Conservation (phyloP, 2,888 invertebrate species). For the Agrotis ipsilon region DNA sequence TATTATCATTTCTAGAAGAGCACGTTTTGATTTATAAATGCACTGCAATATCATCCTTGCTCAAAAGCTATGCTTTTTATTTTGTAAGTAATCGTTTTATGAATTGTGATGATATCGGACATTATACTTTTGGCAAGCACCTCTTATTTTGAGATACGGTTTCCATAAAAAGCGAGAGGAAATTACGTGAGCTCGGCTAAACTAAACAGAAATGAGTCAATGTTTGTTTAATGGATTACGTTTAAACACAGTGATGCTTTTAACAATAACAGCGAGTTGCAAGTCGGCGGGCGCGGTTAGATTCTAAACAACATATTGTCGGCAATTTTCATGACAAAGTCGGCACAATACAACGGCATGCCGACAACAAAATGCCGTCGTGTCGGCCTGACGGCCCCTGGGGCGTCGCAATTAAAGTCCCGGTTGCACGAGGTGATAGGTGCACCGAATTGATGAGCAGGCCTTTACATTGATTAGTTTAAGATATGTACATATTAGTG, state of each 20-base stretch:
- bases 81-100: constrained; percentile 29
- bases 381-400: constrained; percentile 84
- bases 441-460: constrained; percentile 75
- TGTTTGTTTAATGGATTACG: constrained; percentile 47
- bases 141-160: constrained; percentile 4
- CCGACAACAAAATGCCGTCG: constrained; percentile 82
- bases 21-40: constrained; percentile 79
- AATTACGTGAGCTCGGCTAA: constrained; percentile 14
- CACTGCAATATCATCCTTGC: constrained; percentile 61
- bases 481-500: constrained; percentile 52
- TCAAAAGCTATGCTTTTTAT: constrained; percentile 35
- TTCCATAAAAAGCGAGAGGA: constrained; percentile 31
- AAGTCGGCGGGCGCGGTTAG: constrained; percentile 71
- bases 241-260: constrained; percentile 57
- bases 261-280: constrained; percentile 66
- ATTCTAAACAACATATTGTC: constrained; percentile 77
- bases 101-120: constrained; percentile 10
- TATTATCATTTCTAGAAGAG: constrained; percentile 83
- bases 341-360: constrained; percentile 76
- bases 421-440: constrained; percentile 79
- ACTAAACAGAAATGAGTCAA: constrained; percentile 32
- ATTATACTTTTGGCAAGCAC: constrained; percentile 5
- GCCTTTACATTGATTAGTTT: constrained; percentile 65
- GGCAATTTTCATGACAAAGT: constrained; percentile 81
- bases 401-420: constrained; percentile 87